Conservation (phyloP, 2,113 vertebrate species). For the Pygoscelis antarcticus region DNA sequence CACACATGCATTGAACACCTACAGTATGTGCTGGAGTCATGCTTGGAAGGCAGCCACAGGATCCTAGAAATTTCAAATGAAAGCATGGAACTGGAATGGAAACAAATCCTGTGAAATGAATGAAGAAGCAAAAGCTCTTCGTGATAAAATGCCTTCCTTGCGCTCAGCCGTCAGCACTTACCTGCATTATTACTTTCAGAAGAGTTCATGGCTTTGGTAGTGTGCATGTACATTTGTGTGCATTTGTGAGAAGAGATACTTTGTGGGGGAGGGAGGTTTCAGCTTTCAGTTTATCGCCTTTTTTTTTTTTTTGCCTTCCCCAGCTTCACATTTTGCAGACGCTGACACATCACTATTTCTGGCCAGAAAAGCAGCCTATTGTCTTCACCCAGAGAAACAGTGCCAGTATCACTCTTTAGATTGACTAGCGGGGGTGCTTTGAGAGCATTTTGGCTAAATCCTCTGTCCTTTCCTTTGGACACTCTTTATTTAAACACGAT, state of each 20-base stretch:
- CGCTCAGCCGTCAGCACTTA: neutral
- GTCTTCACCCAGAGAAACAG: slow-evolving; percentile 33
- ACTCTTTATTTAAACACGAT: slow-evolving; percentile 23
- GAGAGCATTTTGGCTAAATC: slow-evolving; percentile 51
- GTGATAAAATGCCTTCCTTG: neutral
- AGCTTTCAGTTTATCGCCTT: neutral
- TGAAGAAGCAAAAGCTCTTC: neutral
- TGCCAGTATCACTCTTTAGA: slow-evolving; percentile 58
- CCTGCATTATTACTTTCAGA: neutral
- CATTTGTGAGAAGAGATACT: neutral
- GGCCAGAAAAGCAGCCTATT: slow-evolving; percentile 60
- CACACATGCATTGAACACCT: slow-evolving; percentile 64
- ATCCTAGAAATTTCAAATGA: slow-evolving; percentile 63
- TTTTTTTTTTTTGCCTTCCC: neutral
- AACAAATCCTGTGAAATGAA: slow-evolving; percentile 22
- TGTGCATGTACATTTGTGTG: too few species aligned
- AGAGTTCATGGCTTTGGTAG: neutral
- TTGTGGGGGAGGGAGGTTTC: neutral
- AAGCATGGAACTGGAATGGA: slow-evolving; percentile 47
- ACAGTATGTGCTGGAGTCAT: slow-evolving; percentile 62
- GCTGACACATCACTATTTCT: slow-evolving; percentile 69
- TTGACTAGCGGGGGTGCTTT: slow-evolving; percentile 46
- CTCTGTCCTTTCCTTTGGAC: neutral
- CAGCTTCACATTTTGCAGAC: slow-evolving; percentile 45
- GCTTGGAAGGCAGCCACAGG: slow-evolving; percentile 66